These are phyloP conservation scores for Neodon shergylaensis DNA, from an alignment of 2,113 vertebrate species.

Conservation along the genomic window DNA sequence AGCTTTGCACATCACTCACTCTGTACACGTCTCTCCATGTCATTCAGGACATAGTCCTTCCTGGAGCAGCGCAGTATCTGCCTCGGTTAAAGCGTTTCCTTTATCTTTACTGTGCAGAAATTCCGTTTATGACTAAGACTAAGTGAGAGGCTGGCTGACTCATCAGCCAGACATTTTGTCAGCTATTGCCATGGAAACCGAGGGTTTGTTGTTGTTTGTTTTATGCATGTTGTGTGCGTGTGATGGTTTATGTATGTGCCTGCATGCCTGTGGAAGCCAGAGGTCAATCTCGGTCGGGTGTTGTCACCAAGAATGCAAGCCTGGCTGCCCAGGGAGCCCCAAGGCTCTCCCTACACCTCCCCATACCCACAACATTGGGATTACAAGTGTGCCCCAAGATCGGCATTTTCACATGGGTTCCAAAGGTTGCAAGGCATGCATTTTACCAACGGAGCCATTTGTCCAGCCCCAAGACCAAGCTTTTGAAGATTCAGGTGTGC, in stretches of 20 bases:
- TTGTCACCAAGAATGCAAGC: neutral
- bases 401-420: neutral
- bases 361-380: too few relatives aligned
- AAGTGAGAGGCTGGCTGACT: neutral
- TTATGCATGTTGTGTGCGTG: neutral
- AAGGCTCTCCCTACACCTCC: too few relatives aligned
- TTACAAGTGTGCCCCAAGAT: too few relatives aligned
- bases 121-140: neutral
- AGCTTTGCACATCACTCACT: neutral
- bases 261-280: too few relatives aligned
- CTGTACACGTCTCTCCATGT: too few relatives aligned
- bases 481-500: neutral
- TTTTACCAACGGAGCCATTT: neutral
- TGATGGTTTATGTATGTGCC: neutral
- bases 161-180: neutral
- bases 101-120: constrained; percentile 20
- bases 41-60: neutral
- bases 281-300: neutral
- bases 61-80: neutral
- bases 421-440: neutral
- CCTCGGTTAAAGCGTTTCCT: neutral
- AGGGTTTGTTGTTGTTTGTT: neutral
- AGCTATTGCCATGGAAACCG: neutral
- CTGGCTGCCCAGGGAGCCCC: neutral
- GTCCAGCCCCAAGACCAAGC: too few relatives aligned